Evolutionary conservation across 1,140 invertebrate genomes (phyloP).

Genomic region (Penaeus chinensis): DNA sequence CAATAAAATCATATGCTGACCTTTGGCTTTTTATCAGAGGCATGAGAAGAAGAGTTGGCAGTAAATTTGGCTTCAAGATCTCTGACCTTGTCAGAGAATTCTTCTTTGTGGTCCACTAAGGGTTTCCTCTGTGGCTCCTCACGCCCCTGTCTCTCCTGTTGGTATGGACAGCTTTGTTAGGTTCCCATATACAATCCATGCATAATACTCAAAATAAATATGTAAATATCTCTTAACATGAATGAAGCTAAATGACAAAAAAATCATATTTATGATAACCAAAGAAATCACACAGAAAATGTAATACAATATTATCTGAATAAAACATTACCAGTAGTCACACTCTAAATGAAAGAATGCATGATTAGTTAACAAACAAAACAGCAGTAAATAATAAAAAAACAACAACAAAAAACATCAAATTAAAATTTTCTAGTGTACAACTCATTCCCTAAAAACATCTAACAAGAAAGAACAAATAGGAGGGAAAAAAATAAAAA

Average conservation of each 20-base stretch:
- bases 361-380: no score
- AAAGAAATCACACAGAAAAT: no score
- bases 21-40: constrained; percentile 40
- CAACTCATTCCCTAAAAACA: neutral
- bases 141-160: neutral
- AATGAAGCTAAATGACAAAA: neutral
- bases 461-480: neutral
- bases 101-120: constrained; percentile 25
- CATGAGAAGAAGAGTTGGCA: constrained; percentile 8
- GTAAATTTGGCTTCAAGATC: constrained; percentile 73
- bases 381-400: neutral
- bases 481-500: neutral
- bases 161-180: neutral
- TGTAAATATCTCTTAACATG: neutral
- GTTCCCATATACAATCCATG: no score
- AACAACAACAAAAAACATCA: neutral
- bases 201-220: no score
- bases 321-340: no score
- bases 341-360: no score
- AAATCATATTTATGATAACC: neutral
- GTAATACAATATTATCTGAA: no score
- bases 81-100: constrained; percentile 69
- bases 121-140: neutral
- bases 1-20: neutral
- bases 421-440: neutral